Percentiles rank a stretch among this genome's conserved stretches.
Conservation (phyloP, 2,113 vertebrate species). For the Gadus macrocephalus region DNA sequence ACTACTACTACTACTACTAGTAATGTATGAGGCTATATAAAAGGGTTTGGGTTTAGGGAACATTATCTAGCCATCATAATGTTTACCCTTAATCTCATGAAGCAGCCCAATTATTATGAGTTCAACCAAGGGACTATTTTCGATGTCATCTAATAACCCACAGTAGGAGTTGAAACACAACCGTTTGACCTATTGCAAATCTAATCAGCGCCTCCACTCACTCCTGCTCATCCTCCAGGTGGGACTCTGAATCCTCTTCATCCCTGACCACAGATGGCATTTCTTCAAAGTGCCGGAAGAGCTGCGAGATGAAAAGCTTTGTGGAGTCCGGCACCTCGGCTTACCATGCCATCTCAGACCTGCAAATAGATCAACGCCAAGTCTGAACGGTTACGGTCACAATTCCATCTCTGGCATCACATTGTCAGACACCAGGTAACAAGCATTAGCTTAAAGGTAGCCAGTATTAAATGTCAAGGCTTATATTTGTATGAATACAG, state of each 20-base stretch:
- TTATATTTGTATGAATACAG: too few relatives aligned
- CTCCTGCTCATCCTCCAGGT: slow-evolving; percentile 76
- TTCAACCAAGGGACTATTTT: neutral
- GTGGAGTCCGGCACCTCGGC: slow-evolving; percentile 36
- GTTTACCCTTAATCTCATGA: too few relatives aligned
- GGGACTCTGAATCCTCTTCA: slow-evolving; percentile 77
- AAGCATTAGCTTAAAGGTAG: slow-evolving; percentile 14
- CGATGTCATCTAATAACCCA: neutral
- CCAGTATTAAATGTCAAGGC: neutral
- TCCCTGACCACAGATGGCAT: slow-evolving; percentile 82
- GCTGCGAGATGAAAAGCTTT: slow-evolving; percentile 35
- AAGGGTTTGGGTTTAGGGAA: too few relatives aligned
- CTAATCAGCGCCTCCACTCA: slow-evolving; percentile 48
- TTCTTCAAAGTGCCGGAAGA: slow-evolving; percentile 45
- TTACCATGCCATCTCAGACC: slow-evolving; percentile 40
- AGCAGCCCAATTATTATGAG: too few relatives aligned
- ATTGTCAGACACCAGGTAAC: neutral
- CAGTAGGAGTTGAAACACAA: neutral
- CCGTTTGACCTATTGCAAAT: slow-evolving; percentile 6
- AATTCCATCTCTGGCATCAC: neutral
- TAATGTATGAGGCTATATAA: too few relatives aligned
- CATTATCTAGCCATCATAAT: too few relatives aligned
- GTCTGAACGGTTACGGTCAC: neutral
- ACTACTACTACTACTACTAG: too few relatives aligned
- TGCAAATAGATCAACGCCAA: neutral